phyloP scores from a whole-genome alignment of 2,113 vertebrate species.

The Phoxinus phoxinus region DNA sequence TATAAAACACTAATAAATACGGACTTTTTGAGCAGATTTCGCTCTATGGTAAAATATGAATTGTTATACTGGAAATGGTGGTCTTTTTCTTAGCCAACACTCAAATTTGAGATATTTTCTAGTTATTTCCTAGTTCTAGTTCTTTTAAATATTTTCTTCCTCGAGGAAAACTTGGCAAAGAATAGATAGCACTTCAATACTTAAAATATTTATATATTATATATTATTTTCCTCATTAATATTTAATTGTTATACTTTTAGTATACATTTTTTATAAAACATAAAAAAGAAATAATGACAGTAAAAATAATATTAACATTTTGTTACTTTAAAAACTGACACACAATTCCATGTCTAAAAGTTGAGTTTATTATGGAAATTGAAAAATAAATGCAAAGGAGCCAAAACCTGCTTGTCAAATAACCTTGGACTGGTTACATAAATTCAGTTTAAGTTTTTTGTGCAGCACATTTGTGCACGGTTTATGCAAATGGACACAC shows the following conservation, averaged over 20 bases:
- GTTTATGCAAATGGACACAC: background rate
- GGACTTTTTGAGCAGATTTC: background rate
- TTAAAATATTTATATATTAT: too few species aligned
- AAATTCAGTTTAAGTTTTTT: constrained; percentile 17
- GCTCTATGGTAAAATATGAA: background rate
- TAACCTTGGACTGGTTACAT: background rate
- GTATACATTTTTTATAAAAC: too few species aligned
- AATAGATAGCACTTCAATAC: background rate
- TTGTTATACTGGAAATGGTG: background rate
- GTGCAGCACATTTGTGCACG: background rate
- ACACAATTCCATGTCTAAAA: constrained; percentile 11
- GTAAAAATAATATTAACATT: background rate
- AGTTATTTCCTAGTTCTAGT: background rate
- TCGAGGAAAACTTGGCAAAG: background rate
- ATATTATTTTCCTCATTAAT: too few species aligned
- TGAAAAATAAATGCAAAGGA: constrained; percentile 10
- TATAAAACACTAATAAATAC: background rate
- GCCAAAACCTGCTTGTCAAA: background rate
- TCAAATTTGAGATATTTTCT: background rate
- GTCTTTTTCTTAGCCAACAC: background rate
- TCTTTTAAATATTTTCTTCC: background rate
- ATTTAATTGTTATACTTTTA: too few species aligned
- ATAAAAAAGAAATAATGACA: too few species aligned
- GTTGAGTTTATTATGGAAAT: constrained; percentile 29
- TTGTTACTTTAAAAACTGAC: background rate